These are phyloP conservation scores for Torymus texanus DNA, from an alignment of 2,888 invertebrate species.

Conservation along the genomic window DNA sequence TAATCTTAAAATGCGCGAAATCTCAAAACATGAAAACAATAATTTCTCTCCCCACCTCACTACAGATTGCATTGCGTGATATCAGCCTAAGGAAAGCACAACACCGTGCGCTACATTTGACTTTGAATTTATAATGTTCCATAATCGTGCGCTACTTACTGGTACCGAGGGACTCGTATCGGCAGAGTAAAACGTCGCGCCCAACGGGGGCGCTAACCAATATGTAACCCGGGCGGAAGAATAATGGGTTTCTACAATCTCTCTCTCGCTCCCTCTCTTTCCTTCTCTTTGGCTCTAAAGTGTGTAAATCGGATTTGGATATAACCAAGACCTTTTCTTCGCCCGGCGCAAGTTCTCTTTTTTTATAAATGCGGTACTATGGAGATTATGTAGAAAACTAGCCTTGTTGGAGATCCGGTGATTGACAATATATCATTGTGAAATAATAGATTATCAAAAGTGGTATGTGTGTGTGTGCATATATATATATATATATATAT, in stretches of 20 bases:
- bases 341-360: not conserved
- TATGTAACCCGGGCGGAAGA: constrained; percentile 20
- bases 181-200: constrained; percentile 34
- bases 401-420: constrained; percentile 14
- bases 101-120: constrained; percentile 72
- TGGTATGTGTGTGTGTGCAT: no score
- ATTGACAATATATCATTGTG: constrained; percentile 36
- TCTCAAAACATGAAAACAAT: constrained; percentile 44
- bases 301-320: constrained; percentile 55
- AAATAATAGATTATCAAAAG: no score
- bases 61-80: constrained; percentile 70
- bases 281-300: constrained; percentile 18
- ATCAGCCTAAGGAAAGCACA: constrained; percentile 68
- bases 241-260: constrained; percentile 18
- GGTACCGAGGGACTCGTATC: constrained; percentile 46
- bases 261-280: no score
- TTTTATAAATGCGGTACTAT: constrained; percentile 30
- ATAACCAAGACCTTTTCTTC: constrained; percentile 34
- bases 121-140: constrained; percentile 73
- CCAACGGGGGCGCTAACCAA: constrained; percentile 41
- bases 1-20: constrained; percentile 44
- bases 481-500: no score
- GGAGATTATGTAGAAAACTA: constrained; percentile 20
- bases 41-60: constrained; percentile 34
- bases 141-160: not conserved